phyloP scores from a whole-genome alignment of 2,888 invertebrate species.

The Limnephilus marmoratus region DNA sequence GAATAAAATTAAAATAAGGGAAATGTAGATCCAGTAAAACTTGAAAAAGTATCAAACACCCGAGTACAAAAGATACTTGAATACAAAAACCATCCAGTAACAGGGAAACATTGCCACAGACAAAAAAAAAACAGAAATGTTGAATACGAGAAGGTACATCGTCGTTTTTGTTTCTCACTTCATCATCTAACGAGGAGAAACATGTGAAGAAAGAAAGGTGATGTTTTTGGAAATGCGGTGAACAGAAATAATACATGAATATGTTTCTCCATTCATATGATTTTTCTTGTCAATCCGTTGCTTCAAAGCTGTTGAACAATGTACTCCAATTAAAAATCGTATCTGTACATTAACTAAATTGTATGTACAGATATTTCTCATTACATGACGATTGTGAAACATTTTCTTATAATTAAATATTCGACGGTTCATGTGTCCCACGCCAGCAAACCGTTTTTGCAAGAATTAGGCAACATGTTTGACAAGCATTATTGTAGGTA shows the following conservation, averaged over 20 bases:
- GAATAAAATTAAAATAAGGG: too few species aligned
- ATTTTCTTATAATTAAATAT: too few species aligned
- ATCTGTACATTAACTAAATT: not conserved
- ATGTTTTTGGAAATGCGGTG: not conserved
- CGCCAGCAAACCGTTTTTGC: too few species aligned
- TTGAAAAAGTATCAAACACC: too few species aligned
- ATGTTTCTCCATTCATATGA: not conserved
- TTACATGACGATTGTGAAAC: too few species aligned
- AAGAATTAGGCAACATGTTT: too few species aligned
- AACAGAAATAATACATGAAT: not conserved
- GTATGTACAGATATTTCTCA: not conserved
- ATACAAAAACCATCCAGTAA: too few species aligned
- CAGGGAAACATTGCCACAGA: not conserved
- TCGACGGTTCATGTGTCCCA: too few species aligned
- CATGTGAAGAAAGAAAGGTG: not conserved
- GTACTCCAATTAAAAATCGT: not conserved
- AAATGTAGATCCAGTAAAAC: too few species aligned
- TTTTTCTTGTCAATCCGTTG: not conserved
- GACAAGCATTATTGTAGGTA: too few species aligned
- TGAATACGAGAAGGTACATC: not conserved
- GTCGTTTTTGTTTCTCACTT: conserved; percentile 1
- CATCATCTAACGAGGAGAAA: not conserved
- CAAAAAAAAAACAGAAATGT: not conserved
- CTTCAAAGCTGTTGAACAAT: not conserved
- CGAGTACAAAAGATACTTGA: too few species aligned